Evolutionary conservation across 2,113 vertebrate species (phyloP).

Genomic region (Pipa parva): DNA sequence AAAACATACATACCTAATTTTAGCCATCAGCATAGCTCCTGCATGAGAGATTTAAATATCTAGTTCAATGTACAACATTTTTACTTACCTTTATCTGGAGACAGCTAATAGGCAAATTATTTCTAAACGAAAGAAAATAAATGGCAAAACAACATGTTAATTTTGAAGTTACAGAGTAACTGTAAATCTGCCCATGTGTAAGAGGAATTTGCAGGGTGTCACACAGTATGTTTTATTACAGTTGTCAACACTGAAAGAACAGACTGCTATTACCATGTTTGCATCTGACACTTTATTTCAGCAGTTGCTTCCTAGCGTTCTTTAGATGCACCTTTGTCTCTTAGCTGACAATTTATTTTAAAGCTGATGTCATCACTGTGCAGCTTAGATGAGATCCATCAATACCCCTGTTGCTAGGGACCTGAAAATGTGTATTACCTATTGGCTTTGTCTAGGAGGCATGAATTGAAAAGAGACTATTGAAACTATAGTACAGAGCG

Average conservation of each 20-base stretch:
- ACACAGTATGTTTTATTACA: not conserved
- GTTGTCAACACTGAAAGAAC: conserved; percentile 3
- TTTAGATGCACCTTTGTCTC: conserved; percentile 3
- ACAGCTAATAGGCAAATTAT: too few species aligned
- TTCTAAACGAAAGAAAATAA: too few species aligned
- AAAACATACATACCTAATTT: not conserved
- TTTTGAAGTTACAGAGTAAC: too few species aligned
- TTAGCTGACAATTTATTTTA: not conserved
- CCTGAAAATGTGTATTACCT: not conserved
- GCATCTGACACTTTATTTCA: not conserved
- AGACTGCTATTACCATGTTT: not conserved
- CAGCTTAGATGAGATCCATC: not conserved
- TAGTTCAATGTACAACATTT: too few species aligned
- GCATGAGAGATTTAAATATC: too few species aligned
- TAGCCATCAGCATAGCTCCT: too few species aligned
- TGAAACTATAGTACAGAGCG: too few species aligned
- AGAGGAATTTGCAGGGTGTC: not conserved
- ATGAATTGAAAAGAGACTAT: conserved; percentile 1
- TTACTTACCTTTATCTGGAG: too few species aligned
- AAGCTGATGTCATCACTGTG: not conserved
- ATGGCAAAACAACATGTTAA: too few species aligned
- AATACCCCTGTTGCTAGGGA: not conserved
- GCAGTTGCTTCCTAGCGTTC: not conserved
- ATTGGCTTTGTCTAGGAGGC: not conserved
- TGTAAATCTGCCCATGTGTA: too few species aligned